A percentile compares a stretch with the other conserved stretches of the same genome.
Evolutionary conservation across 2,888 invertebrate genomes (phyloP).

Genomic region (Hirtodrosophila confusa): DNA sequence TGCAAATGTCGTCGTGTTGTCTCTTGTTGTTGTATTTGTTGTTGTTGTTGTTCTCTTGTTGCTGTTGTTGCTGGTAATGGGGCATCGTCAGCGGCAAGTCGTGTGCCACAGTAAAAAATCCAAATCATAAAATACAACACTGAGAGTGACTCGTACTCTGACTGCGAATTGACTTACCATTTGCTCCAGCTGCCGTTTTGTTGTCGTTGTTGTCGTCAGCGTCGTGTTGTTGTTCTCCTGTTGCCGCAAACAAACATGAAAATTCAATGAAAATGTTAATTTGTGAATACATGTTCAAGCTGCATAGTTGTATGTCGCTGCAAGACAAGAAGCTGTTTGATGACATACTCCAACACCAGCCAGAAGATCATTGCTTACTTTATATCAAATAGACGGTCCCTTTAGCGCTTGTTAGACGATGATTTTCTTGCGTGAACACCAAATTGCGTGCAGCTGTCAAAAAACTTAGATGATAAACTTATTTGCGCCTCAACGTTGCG

Average conservation of each 20-base stretch:
- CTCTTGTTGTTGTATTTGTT: conserved; percentile 22
- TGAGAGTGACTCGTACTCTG: conserved; percentile 32
- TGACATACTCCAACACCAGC: conserved; percentile 29
- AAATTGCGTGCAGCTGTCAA: too few species aligned
- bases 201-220: conserved; percentile 20
- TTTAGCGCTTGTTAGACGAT: too few species aligned
- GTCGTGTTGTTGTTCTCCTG: conserved; percentile 29
- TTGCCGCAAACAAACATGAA: conserved; percentile 35
- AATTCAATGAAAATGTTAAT: conserved; percentile 69
- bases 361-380: conserved; percentile 5
- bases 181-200: conserved; percentile 60
- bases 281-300: conserved; percentile 44
- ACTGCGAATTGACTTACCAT: conserved; percentile 58
- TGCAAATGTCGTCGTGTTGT: conserved; percentile 59
- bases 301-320: conserved; percentile 19
- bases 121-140: conserved; percentile 56
- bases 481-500: not conserved
- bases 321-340: conserved; percentile 54
- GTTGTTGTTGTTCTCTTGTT: conserved; percentile 17
- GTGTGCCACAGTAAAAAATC: conserved; percentile 55
- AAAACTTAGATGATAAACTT: not conserved
- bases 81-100: conserved; percentile 59
- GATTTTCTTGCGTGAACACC: too few species aligned
- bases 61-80: conserved; percentile 36
- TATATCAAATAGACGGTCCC: not conserved